Evolutionary conservation across 2,888 invertebrate genomes (phyloP).

Genomic region (Belgica antarctica): DNA sequence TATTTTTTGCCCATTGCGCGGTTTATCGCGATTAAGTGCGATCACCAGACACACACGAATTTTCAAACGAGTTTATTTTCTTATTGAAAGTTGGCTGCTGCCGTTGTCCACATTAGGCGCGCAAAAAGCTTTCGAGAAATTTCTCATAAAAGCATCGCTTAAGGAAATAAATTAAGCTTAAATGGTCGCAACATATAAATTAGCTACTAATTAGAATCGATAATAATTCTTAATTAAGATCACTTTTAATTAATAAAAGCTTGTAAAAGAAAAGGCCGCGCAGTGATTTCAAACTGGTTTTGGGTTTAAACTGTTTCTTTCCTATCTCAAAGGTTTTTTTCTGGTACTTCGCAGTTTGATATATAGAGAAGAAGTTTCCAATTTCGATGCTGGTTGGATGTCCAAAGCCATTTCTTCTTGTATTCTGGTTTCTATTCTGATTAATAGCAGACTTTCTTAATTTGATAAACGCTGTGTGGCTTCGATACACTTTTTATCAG

Average conservation of each 20-base stretch:
- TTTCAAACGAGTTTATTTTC: constrained; percentile 29
- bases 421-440: background rate
- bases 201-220: constrained; percentile 34
- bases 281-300: constrained; percentile 24
- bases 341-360: constrained; percentile 36
- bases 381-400: constrained; percentile 24
- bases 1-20: background rate
- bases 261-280: background rate
- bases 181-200: constrained; percentile 21
- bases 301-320: background rate
- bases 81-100: background rate
- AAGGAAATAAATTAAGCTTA: background rate
- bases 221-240: constrained; percentile 44
- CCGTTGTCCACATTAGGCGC: background rate
- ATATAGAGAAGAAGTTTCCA: background rate
- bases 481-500: background rate
- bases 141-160: background rate
- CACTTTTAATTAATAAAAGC: constrained; percentile 40
- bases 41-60: constrained; percentile 25
- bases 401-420: background rate
- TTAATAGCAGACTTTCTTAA: constrained; percentile 18
- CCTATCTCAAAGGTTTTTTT: background rate
- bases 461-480: constrained; percentile 39
- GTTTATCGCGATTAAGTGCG: constrained; percentile 40
- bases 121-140: background rate